A percentile compares a stretch with the other conserved stretches of the same genome.
phyloP scores from a whole-genome alignment of 2,113 vertebrate genomes.

The Ifrita kowaldi region DNA sequence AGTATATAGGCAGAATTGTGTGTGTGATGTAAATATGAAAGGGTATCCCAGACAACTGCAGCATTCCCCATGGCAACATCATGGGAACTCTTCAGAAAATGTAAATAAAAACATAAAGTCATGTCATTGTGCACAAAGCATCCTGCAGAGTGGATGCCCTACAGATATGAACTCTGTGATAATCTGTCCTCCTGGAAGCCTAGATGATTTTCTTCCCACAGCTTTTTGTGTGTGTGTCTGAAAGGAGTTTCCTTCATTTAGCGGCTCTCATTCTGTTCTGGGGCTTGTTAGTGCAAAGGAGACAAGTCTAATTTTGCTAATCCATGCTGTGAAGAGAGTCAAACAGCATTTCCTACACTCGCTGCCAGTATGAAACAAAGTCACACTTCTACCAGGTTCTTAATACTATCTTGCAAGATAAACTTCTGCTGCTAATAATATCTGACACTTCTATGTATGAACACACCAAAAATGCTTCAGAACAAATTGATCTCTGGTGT shows the following conservation, averaged over 20 bases:
- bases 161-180: background rate
- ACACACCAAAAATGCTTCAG: background rate
- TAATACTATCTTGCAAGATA: slow-evolving; percentile 50
- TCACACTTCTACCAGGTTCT: slow-evolving; percentile 44
- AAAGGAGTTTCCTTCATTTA: slow-evolving; percentile 39
- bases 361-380: slow-evolving; percentile 37
- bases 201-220: slow-evolving; percentile 12
- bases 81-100: slow-evolving; percentile 61
- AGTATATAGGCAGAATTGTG: background rate
- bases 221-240: background rate
- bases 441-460: slow-evolving; percentile 19
- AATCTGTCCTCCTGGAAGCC: background rate
- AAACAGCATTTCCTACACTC: slow-evolving; percentile 19
- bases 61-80: slow-evolving; percentile 66
- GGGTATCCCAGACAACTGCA: slow-evolving; percentile 64
- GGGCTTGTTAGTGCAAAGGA: slow-evolving; percentile 41
- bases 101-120: slow-evolving; percentile 64
- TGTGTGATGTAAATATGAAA: slow-evolving; percentile 10
- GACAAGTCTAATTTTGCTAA: slow-evolving; percentile 40
- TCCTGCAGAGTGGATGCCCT: background rate
- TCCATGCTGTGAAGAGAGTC: slow-evolving; percentile 5
- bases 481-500: slow-evolving; percentile 41
- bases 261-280: slow-evolving; percentile 30
- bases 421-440: slow-evolving; percentile 40
- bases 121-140: slow-evolving; percentile 1